Percentiles rank a stretch among this genome's conserved stretches.
phyloP scores from a whole-genome alignment of 2,888 invertebrate genomes.

The Pristionchus exspectatus region DNA sequence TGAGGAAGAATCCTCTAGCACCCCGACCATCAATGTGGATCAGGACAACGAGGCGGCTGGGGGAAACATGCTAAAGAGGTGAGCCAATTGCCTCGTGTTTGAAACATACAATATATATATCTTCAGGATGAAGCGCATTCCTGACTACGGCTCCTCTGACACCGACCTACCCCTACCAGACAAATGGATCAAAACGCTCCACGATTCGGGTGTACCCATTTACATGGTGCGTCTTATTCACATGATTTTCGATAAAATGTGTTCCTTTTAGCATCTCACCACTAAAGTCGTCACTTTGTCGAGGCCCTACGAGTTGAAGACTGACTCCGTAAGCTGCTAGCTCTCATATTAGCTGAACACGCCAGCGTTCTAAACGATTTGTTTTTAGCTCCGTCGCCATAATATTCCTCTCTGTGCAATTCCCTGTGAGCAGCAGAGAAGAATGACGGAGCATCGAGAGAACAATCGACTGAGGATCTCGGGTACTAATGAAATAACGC shows the following conservation, averaged over 20 bases:
- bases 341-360: too few relatives aligned
- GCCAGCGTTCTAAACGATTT: too few relatives aligned
- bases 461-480: neutral
- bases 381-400: conserved; percentile 14
- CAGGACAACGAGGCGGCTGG: neutral
- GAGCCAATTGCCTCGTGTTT: neutral
- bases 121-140: neutral
- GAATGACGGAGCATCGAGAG: conserved; percentile 7
- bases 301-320: neutral
- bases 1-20: neutral
- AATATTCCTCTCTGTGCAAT: neutral
- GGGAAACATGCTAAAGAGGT: neutral
- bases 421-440: conserved; percentile 34
- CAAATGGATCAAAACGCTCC: neutral
- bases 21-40: neutral
- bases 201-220: conserved; percentile 32
- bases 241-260: too few relatives aligned
- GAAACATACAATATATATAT: neutral
- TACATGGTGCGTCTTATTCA: neutral
- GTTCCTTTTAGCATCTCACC: neutral
- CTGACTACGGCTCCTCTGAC: neutral
- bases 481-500: neutral
- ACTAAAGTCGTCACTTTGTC: neutral
- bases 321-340: neutral
- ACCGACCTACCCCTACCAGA: neutral